These are phyloP conservation scores for Haplotaxodon microlepis DNA, from an alignment of 2,113 vertebrate species.

Conservation along the genomic window DNA sequence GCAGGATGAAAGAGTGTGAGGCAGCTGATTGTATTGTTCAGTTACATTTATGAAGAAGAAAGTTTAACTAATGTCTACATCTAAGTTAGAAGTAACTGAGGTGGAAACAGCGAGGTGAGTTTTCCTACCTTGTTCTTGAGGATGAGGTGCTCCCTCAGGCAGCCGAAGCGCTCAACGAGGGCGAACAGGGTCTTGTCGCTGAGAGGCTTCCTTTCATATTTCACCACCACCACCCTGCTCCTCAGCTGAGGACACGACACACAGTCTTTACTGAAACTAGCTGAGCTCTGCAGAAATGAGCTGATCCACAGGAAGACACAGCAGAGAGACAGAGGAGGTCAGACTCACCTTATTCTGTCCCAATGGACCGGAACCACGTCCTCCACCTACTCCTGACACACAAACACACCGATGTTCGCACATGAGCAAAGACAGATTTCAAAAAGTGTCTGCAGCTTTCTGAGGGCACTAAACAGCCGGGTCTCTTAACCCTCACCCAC, in stretches of 20 bases:
- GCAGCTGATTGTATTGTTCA: neutral
- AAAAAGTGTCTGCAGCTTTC: neutral
- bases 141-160: slow-evolving; percentile 62
- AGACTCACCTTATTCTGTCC: slow-evolving; percentile 38
- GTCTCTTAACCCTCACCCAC: neutral
- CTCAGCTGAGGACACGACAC: slow-evolving; percentile 35
- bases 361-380: neutral
- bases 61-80: neutral
- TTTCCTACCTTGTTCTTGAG: slow-evolving; percentile 67
- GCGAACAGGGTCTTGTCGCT: slow-evolving; percentile 62
- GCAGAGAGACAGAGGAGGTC: neutral
- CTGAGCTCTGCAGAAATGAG: neutral
- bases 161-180: slow-evolving; percentile 64
- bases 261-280: neutral
- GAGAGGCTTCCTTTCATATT: slow-evolving; percentile 63
- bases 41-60: neutral
- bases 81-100: neutral
- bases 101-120: neutral
- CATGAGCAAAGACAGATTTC: neutral
- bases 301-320: neutral
- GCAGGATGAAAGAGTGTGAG: neutral
- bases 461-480: neutral
- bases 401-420: neutral
- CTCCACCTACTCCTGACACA: slow-evolving; percentile 26
- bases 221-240: slow-evolving; percentile 70